A percentile compares a stretch with the other conserved stretches of the same genome.
These are phyloP conservation scores for Monopterus albus DNA, from an alignment of 2,113 vertebrate genomes.

Conservation along the genomic window DNA sequence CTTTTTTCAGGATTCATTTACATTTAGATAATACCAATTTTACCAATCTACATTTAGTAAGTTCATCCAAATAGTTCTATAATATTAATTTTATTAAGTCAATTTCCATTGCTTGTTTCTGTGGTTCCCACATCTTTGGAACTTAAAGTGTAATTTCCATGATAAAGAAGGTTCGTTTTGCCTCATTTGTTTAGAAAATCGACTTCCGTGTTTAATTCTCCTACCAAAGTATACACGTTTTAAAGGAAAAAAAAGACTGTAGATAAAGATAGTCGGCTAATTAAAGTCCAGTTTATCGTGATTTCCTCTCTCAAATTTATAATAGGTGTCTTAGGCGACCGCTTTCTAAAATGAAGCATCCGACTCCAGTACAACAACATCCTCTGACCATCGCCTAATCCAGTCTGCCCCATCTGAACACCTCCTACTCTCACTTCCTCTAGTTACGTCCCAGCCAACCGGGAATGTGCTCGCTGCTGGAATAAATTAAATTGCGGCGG, in stretches of 20 bases:
- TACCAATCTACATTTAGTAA: neutral
- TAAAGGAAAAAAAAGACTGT: neutral
- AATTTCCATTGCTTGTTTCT: neutral
- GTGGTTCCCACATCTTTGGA: neutral
- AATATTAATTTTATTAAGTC: neutral
- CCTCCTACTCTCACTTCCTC: constrained; percentile 68
- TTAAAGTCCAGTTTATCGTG: neutral
- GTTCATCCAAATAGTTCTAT: neutral
- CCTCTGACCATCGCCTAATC: constrained; percentile 43
- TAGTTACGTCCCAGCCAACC: constrained; percentile 73
- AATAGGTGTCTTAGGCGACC: too few relatives aligned
- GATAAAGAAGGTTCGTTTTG: neutral
- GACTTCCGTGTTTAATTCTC: too few relatives aligned
- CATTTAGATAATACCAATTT: constrained; percentile 12
- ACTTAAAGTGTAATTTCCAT: neutral
- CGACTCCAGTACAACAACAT: constrained; percentile 27
- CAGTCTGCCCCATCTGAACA: constrained; percentile 11
- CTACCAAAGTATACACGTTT: neutral
- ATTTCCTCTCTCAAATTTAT: too few relatives aligned
- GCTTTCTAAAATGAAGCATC: constrained; percentile 27
- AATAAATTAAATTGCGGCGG: constrained; percentile 78
- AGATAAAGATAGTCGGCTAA: neutral
- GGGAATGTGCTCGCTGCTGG: constrained; percentile 70
- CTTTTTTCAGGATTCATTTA: constrained; percentile 19
- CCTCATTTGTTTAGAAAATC: neutral